phyloP scores from a whole-genome alignment of 2,888 invertebrate species.

The Syritta pipiens region DNA sequence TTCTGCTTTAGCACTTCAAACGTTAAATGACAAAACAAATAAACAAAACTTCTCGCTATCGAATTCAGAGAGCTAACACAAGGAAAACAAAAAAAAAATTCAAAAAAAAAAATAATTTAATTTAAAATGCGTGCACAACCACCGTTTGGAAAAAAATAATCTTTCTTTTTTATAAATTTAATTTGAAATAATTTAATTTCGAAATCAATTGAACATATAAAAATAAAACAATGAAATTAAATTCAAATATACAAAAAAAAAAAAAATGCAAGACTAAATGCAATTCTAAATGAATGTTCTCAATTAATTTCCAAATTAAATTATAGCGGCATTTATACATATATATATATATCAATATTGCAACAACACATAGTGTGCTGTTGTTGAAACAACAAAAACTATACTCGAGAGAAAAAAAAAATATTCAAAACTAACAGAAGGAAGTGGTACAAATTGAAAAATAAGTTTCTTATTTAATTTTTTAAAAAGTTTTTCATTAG shows the following conservation, averaged over 20 bases:
- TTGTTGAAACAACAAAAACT: constrained; percentile 25
- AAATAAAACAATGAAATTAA: constrained; percentile 1
- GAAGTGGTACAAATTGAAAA: constrained; percentile 63
- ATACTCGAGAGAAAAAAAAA: constrained; percentile 33
- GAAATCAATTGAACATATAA: constrained; percentile 52
- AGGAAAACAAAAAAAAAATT: constrained; percentile 30
- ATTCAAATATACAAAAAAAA: constrained; percentile 10
- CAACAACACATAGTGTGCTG: constrained; percentile 6
- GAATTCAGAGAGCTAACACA: constrained; percentile 13
- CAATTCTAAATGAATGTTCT: not conserved
- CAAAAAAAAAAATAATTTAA: constrained; percentile 59
- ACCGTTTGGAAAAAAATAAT: constrained; percentile 72
- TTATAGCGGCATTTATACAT: constrained; percentile 40
- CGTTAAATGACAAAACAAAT: not conserved
- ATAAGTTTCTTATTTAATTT: constrained; percentile 14
- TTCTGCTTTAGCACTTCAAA: constrained; percentile 7
- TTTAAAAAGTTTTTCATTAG: constrained; percentile 1
- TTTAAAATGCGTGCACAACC: constrained; percentile 79
- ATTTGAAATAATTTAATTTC: constrained; percentile 54
- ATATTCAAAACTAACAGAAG: constrained; percentile 61
- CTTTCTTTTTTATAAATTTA: too few species aligned
- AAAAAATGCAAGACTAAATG: not conserved
- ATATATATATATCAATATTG: not conserved
- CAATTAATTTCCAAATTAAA: constrained; percentile 55
- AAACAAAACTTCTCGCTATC: not conserved